These are phyloP conservation scores for Hylaeus volcanicus DNA, from an alignment of 1,140 invertebrate genomes.

Conservation along the genomic window DNA sequence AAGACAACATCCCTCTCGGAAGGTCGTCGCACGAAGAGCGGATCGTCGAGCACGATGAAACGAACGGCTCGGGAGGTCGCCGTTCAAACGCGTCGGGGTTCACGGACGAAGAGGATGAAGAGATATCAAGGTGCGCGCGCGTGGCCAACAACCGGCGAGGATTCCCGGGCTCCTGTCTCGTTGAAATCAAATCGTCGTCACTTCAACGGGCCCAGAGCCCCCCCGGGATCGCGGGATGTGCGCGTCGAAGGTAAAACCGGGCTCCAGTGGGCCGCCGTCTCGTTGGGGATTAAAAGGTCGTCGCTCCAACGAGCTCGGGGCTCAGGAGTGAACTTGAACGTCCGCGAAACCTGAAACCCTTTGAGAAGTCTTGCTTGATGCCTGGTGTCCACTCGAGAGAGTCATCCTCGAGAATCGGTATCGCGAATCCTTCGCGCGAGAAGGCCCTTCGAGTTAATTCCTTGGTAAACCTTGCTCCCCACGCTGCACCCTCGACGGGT, in stretches of 20 bases:
- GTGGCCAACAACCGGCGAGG: not conserved
- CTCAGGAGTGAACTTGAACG: constrained; percentile 47
- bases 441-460: too few relatives aligned
- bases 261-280: constrained; percentile 3
- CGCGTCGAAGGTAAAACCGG: not conserved
- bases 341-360: not conserved
- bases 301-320: constrained; percentile 52
- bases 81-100: constrained; percentile 16
- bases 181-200: constrained; percentile 61
- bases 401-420: too few relatives aligned
- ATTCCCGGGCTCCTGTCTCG: constrained; percentile 33
- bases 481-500: too few relatives aligned
- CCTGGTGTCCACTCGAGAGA: too few relatives aligned
- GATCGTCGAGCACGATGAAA: constrained; percentile 16
- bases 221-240: constrained; percentile 1
- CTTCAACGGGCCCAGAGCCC: constrained; percentile 49
- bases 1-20: constrained; percentile 30
- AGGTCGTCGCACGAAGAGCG: constrained; percentile 40
- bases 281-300: constrained; percentile 58
- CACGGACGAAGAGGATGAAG: not conserved
- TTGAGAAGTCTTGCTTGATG: too few relatives aligned
- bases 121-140: constrained; percentile 20
- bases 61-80: not conserved
- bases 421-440: too few relatives aligned
- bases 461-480: too few relatives aligned